Evolutionary conservation across 2,888 invertebrate genomes (phyloP), one percentile per base, ranked within the genome.

Genomic region (Alviniconcha strummeri): DNA sequence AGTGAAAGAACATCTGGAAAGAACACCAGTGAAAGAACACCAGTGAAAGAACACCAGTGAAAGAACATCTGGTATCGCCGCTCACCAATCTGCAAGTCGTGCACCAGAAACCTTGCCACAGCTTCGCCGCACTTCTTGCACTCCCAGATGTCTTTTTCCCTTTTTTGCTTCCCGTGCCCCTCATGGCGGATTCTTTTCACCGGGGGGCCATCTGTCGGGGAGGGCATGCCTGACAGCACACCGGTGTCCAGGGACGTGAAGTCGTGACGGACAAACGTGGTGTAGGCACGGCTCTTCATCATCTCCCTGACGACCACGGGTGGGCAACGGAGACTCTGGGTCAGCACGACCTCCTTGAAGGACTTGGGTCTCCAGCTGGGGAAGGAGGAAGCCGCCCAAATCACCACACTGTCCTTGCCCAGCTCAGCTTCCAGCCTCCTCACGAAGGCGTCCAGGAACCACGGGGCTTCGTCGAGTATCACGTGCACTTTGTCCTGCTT

Each of bases 161-260:
- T 60, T 60, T 1, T 13, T 11, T 0, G 19, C 7, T 4, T 4
- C 7, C 17, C 17, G 54, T 54, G 67, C 4, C 11, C 4, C 60
- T 60, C 13, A 17, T 79, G 79, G 6, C 52, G 67, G 17, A 79
- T 67, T 5, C 64, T 67, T 19, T 67, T 79, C 64, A 79, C 79
- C n/a, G 52, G 9, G 52, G 79, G 79, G 3, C 79, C 79, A 13
- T 79, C 79, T 67, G 79, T 79, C 2, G 79, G 79, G 4, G 60
- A 54, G 67, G 79, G 79, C 79, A 79, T 15, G n/a, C 67, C 15
- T 79, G 79, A 15, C 79, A 79, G 8, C 19, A 79, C 79, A 79
- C 79, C 79, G 79, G 52, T 17, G 52, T 79, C 79, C 54, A 57
- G 52, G 17, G 79, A 67, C 64, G 67, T 67, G 67, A 64, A 79